Percentiles rank a stretch among this genome's conserved stretches.
Conservation (phyloP, 2,888 invertebrate species). For the Scaptomyza flava region DNA sequence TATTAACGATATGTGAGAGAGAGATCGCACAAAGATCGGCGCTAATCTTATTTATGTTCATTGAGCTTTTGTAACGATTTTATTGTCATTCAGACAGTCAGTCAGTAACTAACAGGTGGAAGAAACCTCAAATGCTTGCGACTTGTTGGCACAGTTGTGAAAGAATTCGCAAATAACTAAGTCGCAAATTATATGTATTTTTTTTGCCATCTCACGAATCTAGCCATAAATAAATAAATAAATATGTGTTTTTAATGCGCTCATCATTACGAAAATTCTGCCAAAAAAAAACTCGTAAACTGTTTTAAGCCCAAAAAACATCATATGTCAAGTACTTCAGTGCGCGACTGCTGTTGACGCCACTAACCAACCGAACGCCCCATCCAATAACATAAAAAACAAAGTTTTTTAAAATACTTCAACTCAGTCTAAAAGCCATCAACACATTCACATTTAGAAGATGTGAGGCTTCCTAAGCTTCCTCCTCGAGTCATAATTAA, state of each 20-base stretch:
- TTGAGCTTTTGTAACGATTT: slow-evolving; percentile 57
- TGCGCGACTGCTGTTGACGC: slow-evolving; percentile 9
- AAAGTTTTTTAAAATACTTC: slow-evolving; percentile 18
- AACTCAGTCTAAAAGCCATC: slow-evolving; percentile 57
- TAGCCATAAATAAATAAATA: slow-evolving; percentile 4
- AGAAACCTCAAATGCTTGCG: slow-evolving; percentile 37
- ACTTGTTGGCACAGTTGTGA: slow-evolving; percentile 57
- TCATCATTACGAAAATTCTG: slow-evolving; percentile 78
- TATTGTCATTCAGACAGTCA: slow-evolving; percentile 38
- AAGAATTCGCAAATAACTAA: slow-evolving; percentile 46
- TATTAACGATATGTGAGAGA: slow-evolving; percentile 38
- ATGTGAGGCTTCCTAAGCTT: slow-evolving; percentile 50
- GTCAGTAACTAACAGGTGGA: slow-evolving; percentile 38
- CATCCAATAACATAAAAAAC: slow-evolving; percentile 35
- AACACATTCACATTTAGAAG: slow-evolving; percentile 67
- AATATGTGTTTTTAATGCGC: slow-evolving; percentile 56
- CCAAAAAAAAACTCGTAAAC: slow-evolving; percentile 60
- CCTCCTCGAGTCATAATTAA: slow-evolving; percentile 69
- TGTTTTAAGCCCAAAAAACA: slow-evolving; percentile 63
- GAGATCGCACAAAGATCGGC: slow-evolving; percentile 45
- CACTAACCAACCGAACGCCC: slow-evolving; percentile 14
- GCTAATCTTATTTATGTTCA: slow-evolving; percentile 74
- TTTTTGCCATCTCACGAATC: slow-evolving; percentile 48
- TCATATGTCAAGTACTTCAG: slow-evolving; percentile 74
- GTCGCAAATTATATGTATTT: slow-evolving; percentile 15